Evolutionary conservation across 2,797 vertebrate genomes (phyloP), one percentile per base, ranked within the genome.

Genomic region (Cryptoprocta ferox): DNA sequence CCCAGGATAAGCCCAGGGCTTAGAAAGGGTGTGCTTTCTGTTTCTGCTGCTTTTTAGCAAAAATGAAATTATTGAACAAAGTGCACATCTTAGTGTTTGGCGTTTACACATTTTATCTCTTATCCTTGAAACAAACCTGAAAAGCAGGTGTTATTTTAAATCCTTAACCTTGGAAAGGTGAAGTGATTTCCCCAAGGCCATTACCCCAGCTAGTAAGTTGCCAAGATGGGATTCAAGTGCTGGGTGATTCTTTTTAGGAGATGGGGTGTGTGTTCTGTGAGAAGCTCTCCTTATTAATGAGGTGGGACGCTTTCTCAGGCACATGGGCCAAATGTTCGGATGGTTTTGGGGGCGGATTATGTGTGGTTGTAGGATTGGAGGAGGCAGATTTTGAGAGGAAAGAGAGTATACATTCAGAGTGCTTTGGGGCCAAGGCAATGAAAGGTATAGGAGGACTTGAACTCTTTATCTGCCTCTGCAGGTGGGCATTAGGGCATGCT

Each of bases 61-160:
- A 94, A 68, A 76, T 76, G 26, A 42, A 94, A 85, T 95, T 59
- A 94, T 42, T 21, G 12, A 50, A 42, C 45, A 78, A 88, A 93
- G 30, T 66, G 26, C 14, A 92, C 80, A 90, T 95, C 59, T 95
- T 45, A 48, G 79, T 37, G 61, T 63, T 86, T 71, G 7, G 15
- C 87, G 71, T 92, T 96, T 42, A 71, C 37, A 65, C 30, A 5
- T 66, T 45, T 80, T 83, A 56, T 48, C 80, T 75, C 70, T 94
- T 84, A 80, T 87, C 76, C 89, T 90, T 84, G 76, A 61, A 87
- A 61, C 42, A 87, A 83, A 73, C 45, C 35, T 83, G 90, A 82
- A 92, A 80, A 48, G 32, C 88, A 93, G 45, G 75, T 59, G 5
- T 42, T 95, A 37, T 79, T 96, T 85, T 92, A 30, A 94, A 90